Conservation (phyloP, 2,113 vertebrate species). For the Ceratotherium simum region DNA sequence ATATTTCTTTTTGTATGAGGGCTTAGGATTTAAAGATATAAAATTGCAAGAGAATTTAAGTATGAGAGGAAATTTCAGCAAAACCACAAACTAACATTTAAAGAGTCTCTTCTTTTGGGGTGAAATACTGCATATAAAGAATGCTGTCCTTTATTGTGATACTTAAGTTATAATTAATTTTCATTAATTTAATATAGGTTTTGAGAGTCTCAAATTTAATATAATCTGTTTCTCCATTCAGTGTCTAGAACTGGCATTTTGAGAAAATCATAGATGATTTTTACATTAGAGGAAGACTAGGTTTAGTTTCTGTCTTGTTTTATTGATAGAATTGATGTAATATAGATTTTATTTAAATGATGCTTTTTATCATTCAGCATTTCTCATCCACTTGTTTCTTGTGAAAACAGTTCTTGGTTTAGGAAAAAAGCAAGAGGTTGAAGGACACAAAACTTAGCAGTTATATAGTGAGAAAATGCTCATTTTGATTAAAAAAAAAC, state of each 20-base stretch:
- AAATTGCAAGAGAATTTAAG: neutral
- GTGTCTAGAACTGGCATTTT: constrained; percentile 53
- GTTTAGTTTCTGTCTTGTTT: constrained; percentile 70
- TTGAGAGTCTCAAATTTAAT: constrained; percentile 62
- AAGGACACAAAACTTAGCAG: neutral
- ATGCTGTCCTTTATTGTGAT: neutral
- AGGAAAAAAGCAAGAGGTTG: neutral
- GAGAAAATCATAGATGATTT: constrained; percentile 49
- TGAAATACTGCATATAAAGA: neutral
- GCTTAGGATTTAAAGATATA: neutral
- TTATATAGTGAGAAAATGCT: constrained; percentile 18
- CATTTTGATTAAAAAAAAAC: neutral
- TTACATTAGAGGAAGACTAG: constrained; percentile 33
- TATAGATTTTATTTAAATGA: constrained; percentile 65
- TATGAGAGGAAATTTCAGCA: neutral
- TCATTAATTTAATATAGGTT: constrained; percentile 48
- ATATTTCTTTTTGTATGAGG: neutral
- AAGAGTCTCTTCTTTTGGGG: neutral
- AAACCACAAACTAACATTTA: neutral
- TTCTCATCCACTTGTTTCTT: constrained; percentile 66
- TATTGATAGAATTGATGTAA: constrained; percentile 62
- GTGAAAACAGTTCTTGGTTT: constrained; percentile 66
- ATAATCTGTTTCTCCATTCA: constrained; percentile 14
- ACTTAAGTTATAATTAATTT: constrained; percentile 63
- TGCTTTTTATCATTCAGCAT: constrained; percentile 60